These are phyloP conservation scores for Agrochola lota DNA, from an alignment of 2,888 invertebrate genomes.

Conservation along the genomic window DNA sequence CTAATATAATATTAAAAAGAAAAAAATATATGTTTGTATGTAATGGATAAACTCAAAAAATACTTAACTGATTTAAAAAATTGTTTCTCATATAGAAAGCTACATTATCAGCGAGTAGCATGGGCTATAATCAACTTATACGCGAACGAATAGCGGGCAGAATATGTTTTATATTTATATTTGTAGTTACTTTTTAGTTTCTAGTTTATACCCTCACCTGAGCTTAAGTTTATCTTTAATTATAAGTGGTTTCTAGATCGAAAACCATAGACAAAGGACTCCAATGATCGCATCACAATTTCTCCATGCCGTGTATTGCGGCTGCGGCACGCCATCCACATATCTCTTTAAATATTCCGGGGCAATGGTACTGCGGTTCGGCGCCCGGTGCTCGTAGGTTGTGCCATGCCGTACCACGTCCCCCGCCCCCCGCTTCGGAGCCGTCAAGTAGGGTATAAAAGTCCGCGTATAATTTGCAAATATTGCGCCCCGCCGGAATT, in stretches of 20 bases:
- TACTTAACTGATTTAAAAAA: too few species aligned
- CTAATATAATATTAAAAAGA: too few species aligned
- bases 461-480: constrained; percentile 47
- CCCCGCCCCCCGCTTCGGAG: not conserved
- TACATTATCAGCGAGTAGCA: too few species aligned
- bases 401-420: constrained; percentile 42
- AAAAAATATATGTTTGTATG: too few species aligned
- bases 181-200: not conserved
- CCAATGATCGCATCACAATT: not conserved
- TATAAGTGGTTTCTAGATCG: not conserved
- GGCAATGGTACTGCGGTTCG: constrained; percentile 1
- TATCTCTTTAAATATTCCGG: constrained; percentile 25
- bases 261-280: not conserved
- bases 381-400: not conserved
- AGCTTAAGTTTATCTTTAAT: not conserved
- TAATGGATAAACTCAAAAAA: too few species aligned
- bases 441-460: constrained; percentile 41
- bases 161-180: not conserved
- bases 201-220: not conserved
- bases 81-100: too few species aligned
- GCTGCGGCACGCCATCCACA: constrained; percentile 12
- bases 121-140: too few species aligned
- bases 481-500: constrained; percentile 37
- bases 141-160: too few species aligned
- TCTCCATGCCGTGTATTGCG: not conserved